Evolutionary conservation across 2,888 invertebrate species (phyloP), one percentile per base, ranked within the genome.

Genomic region (Criorhina ranunculi): DNA sequence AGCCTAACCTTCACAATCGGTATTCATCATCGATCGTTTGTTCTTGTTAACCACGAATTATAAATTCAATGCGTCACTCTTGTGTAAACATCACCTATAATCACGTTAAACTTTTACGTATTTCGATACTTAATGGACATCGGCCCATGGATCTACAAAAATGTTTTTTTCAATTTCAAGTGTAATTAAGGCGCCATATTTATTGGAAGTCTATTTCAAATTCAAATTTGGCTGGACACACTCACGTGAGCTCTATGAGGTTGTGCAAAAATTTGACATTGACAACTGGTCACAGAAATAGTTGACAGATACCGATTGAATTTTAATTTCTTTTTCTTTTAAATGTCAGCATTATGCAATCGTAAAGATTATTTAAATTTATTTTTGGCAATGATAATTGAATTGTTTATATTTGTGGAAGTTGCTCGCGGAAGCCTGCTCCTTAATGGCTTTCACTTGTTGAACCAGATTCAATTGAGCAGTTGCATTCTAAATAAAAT

Each of bases 31-130:
- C 15, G 51, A 35, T 66, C 64, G 53, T 12, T 59, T 57, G 33
- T 40, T 75, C 51, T 67, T 55, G 15, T 53, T 62, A 24, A 55
- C 55, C 55, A 51, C 53, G 46, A 60, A 80, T 80, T 80, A 80
- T 55, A 15, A 40, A 80, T 80, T 80, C 80, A 62, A 62, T 55
- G 31, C 37, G 35, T 40, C n/a, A 55, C 24, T 9, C 42, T 4
- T 35, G n/a, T 60, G 79, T 75, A 53, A 80, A 80, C 66, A 73
- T 60, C 33, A 60, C 12, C 49, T 66, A 60, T 60, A 42, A 64
- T 64, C 49, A 24, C 35, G 59, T n/a, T 31, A 31, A 46, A 60
- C n/a, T 29, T 35, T 57, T 51, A 57, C 57, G 7, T 37, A 37
- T 44, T 60, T 60, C 40, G 40, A 4, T 24, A 24, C 24, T 17